Base-by-base conservation (phyloP, 2,888 invertebrate species). In the Phorcus lineatus region DNA sequence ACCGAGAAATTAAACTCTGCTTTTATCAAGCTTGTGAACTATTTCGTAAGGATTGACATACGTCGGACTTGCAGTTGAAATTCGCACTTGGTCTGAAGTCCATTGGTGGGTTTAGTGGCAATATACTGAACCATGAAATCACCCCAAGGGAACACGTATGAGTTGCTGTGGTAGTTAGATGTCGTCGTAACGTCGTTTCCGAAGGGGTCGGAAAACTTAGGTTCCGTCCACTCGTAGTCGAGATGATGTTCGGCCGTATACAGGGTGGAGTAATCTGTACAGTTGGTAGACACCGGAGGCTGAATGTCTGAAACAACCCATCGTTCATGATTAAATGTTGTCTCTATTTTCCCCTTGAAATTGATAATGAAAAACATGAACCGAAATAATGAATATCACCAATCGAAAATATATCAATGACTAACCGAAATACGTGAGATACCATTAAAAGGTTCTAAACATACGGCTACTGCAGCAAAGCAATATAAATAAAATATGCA, bases 141-240 rank as follows among this genome's bases (percentile, higher is more conserved):
- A 53, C 86, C 87, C 87, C 88, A 87, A 16, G 86, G 86, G 77
- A 86, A 84, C 9, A n/a, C 52, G 70, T 52, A 83, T 2, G 16
- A 47, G 22, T 82, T 83, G 6, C 16, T 57, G 0, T 78, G 80
- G 74, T 86, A 87, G 67, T 88, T 88, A 2, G 79, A 66, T 0
- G 83, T 80, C 0, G 84, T 67, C 0, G 52, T 54, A 0, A 88
- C 54, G 13, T 67, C 66, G 7, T 74, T 79, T 13, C 80, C 82
- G 31, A 84, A 54, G 2, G 86, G 85, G 53, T 88, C 88, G 9
- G n/a, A 19, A 54, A 87, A 86, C 0, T n/a, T 13, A 6, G 88
- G 88, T 2, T 70, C 66, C 9, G 70, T 57, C 88, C 88, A 88
- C n/a, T 55, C 66, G 17, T 83, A 74, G 2, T 16, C n/a, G 7